Evolutionary conservation across 2,113 vertebrate species (phyloP).

Genomic region (Pygoscelis antarcticus): DNA sequence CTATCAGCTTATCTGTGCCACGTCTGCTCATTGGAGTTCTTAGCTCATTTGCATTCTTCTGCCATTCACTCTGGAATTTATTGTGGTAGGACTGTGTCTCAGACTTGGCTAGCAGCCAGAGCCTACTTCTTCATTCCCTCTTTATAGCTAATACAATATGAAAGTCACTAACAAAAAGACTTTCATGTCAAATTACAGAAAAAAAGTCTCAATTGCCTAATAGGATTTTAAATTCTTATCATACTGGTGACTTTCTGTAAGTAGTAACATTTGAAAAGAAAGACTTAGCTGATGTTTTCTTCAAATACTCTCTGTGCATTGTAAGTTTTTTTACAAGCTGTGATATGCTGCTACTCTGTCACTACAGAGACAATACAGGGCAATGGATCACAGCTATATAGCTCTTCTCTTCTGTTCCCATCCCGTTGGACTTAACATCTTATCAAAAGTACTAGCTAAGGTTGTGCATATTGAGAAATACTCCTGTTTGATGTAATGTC

Average conservation of each 20-base stretch:
- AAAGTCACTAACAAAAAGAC: slow-evolving; percentile 64
- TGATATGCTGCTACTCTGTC: neutral
- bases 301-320: neutral
- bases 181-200: slow-evolving; percentile 61
- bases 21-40: neutral
- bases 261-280: slow-evolving; percentile 45
- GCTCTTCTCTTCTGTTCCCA: neutral
- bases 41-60: slow-evolving; percentile 18
- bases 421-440: neutral
- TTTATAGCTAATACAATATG: slow-evolving; percentile 53
- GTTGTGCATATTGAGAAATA: neutral
- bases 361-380: neutral
- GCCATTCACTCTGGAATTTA: slow-evolving; percentile 22
- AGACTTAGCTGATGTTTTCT: slow-evolving; percentile 21
- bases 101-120: slow-evolving; percentile 42
- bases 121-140: slow-evolving; percentile 1
- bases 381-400: neutral
- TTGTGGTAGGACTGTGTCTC: neutral
- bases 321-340: neutral
- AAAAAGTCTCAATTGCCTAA: slow-evolving; percentile 47
- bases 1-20: neutral
- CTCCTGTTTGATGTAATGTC: neutral
- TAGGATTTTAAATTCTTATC: slow-evolving; percentile 64
- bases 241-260: slow-evolving; percentile 44
- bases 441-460: neutral